These are phyloP conservation scores for Chrysocyon brachyurus DNA, from an alignment of 2,797 vertebrate genomes.

Conservation along the genomic window DNA sequence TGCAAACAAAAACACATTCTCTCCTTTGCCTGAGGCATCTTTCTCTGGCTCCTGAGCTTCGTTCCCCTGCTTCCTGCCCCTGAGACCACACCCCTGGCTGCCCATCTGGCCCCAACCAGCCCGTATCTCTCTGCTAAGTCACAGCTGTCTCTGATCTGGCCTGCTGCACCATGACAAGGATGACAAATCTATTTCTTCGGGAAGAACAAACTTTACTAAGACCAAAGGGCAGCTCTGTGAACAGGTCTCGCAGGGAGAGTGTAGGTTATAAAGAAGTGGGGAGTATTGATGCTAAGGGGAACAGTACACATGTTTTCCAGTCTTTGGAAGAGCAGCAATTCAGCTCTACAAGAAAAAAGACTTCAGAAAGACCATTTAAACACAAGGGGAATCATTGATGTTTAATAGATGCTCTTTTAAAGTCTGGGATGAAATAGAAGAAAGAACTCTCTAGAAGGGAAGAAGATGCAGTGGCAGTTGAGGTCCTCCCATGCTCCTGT, in stretches of 20 bases:
- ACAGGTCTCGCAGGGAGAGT: neutral
- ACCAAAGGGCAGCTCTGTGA: neutral
- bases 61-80: neutral
- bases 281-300: neutral
- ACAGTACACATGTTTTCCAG: neutral
- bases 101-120: neutral
- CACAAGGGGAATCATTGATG: neutral
- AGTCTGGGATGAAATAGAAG: neutral
- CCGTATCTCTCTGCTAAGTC: accelerated
- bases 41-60: neutral
- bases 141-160: neutral
- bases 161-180: neutral
- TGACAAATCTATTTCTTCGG: neutral
- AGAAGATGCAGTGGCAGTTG: neutral
- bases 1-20: accelerated
- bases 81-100: accelerated
- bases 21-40: neutral
- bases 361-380: neutral
- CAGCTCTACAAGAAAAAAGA: neutral
- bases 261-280: neutral
- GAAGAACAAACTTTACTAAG: neutral
- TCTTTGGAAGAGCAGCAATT: neutral
- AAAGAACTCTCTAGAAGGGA: neutral
- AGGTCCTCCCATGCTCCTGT: neutral
- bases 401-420: neutral